Conservation (phyloP, 2,797 vertebrate genomes). For the Acridotheres tristis region DNA sequence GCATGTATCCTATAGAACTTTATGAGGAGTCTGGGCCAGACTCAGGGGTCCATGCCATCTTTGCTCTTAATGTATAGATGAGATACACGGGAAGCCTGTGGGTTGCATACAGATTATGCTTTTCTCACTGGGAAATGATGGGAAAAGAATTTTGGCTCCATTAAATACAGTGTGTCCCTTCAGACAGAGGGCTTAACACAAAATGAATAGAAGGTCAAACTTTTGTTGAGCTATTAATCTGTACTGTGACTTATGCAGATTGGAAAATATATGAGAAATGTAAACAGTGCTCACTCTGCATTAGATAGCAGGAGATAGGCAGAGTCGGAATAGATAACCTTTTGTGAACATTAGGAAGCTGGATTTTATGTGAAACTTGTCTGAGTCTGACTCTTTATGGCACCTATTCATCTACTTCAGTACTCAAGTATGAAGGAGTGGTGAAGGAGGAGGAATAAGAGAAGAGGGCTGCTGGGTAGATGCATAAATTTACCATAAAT, state of each 20-base stretch:
- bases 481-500: constrained; percentile 45
- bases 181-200: constrained; percentile 50
- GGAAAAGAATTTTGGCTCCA: constrained; percentile 60
- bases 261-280: constrained; percentile 64
- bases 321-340: constrained; percentile 68
- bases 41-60: neutral
- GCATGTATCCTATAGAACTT: neutral
- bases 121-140: constrained; percentile 11
- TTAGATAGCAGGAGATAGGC: constrained; percentile 71
- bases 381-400: constrained; percentile 51
- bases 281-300: constrained; percentile 68
- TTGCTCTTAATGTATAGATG: constrained; percentile 3
- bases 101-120: neutral
- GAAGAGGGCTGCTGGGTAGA: neutral
- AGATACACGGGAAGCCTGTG: neutral
- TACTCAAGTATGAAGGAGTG: neutral
- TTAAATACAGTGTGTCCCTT: constrained; percentile 32
- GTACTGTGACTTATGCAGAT: constrained; percentile 64
- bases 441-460: constrained; percentile 9
- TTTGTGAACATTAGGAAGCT: constrained; percentile 64
- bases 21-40: neutral
- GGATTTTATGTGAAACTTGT: constrained; percentile 72
- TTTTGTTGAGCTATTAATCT: constrained; percentile 65
- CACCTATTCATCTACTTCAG: constrained; percentile 63
- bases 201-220: constrained; percentile 66